Base-by-base conservation (phyloP, 2,113 vertebrate species). In the Verasper variegatus region DNA sequence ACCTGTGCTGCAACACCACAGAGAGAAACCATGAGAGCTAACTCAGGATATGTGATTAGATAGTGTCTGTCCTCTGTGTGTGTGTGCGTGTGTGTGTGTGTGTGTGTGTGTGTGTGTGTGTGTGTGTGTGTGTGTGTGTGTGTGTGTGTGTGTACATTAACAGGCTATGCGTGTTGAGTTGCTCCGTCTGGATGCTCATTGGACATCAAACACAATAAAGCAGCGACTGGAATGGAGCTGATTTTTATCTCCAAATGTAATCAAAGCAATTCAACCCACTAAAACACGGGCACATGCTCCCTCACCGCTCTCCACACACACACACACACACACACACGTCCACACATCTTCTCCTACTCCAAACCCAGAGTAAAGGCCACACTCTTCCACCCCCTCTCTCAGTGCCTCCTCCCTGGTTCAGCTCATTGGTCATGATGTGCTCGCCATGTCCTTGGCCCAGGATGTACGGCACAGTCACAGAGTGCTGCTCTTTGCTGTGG, bases 181-280 rank as follows among this genome's bases (percentile, higher is more conserved):
- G 62, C 79, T 84, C 73, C 75, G 47, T 91, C 83, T 93, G 81
- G 79, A 86, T 82, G 82, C 84, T 91, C 86, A 55, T 88, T 60
- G 71, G 77, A 92, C 91, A 90, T 93, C 91, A 91, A 91, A 91
- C 88, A 87, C 84, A 90, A 89, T 86, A 86, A 89, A 90, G 86
- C 85, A 70, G 57, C 18, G 60, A 89, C 71, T 71, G 75, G 86
- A 86, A 64, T 66, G 70, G 74, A 88, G 74, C 80, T 86, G 90
- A 94, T 91, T 85, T 31, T 68, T 85, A 93, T 93, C 91, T 90
- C 69, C 79, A 83, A 86, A 85, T 77, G 86, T 89, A 90, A 92
- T 94, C 92, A 90, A 86, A 89, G 71, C 81, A 90, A 78, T 79
- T 91, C 81, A 84, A 72, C 74, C 80, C 78, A 73, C 82, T 71